Conservation (phyloP, 2,888 invertebrate genomes). For the Chrysolina americana region DNA sequence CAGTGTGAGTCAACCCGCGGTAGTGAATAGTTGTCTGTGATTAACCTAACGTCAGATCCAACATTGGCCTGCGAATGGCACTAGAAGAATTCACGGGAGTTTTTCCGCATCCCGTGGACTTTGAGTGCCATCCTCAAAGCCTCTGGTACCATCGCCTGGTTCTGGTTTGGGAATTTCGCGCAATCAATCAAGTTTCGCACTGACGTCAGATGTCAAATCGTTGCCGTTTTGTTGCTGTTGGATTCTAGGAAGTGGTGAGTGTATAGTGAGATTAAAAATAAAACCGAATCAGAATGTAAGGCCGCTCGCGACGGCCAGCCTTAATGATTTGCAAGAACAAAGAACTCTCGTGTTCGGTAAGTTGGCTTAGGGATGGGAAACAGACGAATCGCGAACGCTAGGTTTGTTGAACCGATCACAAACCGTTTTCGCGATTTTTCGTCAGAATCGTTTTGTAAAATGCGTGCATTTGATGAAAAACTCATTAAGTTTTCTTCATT, state of each 20-base stretch:
- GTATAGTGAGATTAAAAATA: constrained; percentile 39
- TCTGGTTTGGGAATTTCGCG: constrained; percentile 23
- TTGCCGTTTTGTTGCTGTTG: constrained; percentile 43
- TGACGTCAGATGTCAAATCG: constrained; percentile 52
- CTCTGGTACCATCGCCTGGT: constrained; percentile 54
- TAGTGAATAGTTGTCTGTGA: constrained; percentile 45
- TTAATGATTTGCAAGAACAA: constrained; percentile 22
- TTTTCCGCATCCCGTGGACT: constrained; percentile 77
- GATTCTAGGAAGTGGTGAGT: constrained; percentile 54
- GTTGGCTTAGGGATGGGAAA: constrained; percentile 10
- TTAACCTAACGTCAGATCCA: constrained; percentile 38
- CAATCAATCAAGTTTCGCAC: constrained; percentile 27
- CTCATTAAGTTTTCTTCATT: too few species aligned
- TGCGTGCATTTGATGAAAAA: too few species aligned
- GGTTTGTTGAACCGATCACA: not conserved
- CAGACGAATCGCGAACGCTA: not conserved
- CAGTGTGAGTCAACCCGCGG: constrained; percentile 64
- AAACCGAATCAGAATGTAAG: constrained; percentile 31
- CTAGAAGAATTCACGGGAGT: constrained; percentile 90
- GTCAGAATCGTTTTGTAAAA: not conserved
- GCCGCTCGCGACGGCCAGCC: not conserved
- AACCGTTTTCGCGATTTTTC: not conserved
- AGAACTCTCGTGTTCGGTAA: constrained; percentile 16
- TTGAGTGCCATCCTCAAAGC: constrained; percentile 78
- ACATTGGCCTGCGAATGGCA: constrained; percentile 81